Conservation (phyloP, 2,888 invertebrate species). For the Brachypterus glaber region DNA sequence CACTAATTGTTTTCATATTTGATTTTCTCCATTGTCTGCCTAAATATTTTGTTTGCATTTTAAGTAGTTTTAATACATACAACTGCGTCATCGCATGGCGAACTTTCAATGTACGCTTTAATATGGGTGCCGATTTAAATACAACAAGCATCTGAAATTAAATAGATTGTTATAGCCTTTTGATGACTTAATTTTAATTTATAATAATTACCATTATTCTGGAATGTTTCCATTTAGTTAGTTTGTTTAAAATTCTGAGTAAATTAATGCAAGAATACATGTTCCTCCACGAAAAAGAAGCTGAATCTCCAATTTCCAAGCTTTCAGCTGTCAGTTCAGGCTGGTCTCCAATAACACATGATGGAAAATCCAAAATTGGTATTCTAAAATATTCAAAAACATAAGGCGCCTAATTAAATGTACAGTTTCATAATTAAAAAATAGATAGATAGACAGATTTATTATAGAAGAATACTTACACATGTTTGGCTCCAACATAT, state of each 20-base stretch:
- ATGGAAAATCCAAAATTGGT: constrained; percentile 89
- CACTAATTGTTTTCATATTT: constrained; percentile 99
- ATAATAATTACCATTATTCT: constrained; percentile 66
- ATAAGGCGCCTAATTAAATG: constrained; percentile 10
- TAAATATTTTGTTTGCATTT: constrained; percentile 99
- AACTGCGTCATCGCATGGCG: constrained; percentile 95
- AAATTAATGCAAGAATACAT: constrained; percentile 97
- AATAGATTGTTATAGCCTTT: neutral
- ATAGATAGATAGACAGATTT: too few relatives aligned
- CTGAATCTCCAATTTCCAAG: constrained; percentile 73
- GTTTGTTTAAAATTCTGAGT: constrained; percentile 89
- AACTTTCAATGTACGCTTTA: constrained; percentile 92
- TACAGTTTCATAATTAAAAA: constrained; percentile 4
- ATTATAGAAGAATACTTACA: constrained; percentile 40
- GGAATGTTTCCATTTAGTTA: constrained; percentile 99
- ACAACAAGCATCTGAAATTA: constrained; percentile 80
- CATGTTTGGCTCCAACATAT: constrained; percentile 90
- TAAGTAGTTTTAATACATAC: constrained; percentile 92
- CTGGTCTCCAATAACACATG: constrained; percentile 91
- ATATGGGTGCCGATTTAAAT: constrained; percentile 97
- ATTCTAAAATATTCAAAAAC: constrained; percentile 48
- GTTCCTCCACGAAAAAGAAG: constrained; percentile 94
- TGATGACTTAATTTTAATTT: neutral
- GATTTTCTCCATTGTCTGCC: constrained; percentile 98
- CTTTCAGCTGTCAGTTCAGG: constrained; percentile 88